These are phyloP conservation scores for Muscicapa comitata DNA, from an alignment of 2,797 vertebrate genomes.

Conservation along the genomic window DNA sequence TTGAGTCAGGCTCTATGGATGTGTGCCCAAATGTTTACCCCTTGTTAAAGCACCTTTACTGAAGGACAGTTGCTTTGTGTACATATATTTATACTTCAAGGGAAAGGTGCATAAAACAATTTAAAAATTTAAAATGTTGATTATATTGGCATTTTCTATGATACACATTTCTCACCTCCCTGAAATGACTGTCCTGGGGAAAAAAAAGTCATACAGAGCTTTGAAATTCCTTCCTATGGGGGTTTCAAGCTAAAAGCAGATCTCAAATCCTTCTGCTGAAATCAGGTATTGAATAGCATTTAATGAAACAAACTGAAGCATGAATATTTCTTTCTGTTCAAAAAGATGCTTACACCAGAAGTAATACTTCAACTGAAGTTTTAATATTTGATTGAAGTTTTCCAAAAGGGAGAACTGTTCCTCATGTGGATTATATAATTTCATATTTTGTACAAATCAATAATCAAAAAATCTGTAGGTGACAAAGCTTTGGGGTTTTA, in stretches of 20 bases:
- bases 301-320: neutral
- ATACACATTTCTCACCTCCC: neutral
- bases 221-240: neutral
- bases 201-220: neutral
- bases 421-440: neutral
- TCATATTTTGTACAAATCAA: neutral
- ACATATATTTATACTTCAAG: rapidly evolving
- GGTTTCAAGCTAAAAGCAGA: neutral
- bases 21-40: neutral
- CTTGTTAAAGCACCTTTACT: neutral
- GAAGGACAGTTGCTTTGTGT: neutral
- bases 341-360: neutral
- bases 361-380: neutral
- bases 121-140: neutral
- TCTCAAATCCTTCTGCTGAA: slow-evolving; percentile 32
- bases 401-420: neutral
- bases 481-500: neutral
- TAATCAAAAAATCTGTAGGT: neutral
- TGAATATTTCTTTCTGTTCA: neutral
- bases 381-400: neutral
- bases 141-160: neutral
- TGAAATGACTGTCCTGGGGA: neutral
- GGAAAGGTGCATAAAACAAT: neutral
- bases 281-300: neutral
- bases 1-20: neutral